Conservation (phyloP, 2,888 invertebrate genomes). For the Tiphia femorata region DNA sequence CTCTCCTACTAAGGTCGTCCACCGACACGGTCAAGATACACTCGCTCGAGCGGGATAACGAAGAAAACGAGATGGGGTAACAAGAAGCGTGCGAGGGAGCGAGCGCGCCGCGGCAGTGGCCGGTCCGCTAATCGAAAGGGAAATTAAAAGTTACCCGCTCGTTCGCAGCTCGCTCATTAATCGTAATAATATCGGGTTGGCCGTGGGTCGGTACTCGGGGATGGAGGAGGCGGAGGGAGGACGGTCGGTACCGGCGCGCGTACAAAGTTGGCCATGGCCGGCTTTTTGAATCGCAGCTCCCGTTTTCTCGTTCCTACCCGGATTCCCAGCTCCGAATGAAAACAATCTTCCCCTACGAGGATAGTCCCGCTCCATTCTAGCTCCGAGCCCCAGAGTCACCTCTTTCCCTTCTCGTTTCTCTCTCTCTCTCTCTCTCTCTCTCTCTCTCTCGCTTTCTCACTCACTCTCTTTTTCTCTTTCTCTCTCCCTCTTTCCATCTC, state of each 20-base stretch:
- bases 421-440: neutral
- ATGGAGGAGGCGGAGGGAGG: neutral
- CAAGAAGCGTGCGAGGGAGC: too few relatives aligned
- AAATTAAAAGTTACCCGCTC: constrained; percentile 41
- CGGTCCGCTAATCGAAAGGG: constrained; percentile 39
- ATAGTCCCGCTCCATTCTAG: too few relatives aligned
- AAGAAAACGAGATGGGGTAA: too few relatives aligned
- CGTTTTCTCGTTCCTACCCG: constrained; percentile 57
- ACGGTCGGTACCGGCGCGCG: neutral
- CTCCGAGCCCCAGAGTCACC: too few relatives aligned
- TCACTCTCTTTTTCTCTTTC: neutral
- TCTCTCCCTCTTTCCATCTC: neutral
- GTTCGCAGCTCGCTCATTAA: constrained; percentile 32
- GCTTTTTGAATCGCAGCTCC: constrained; percentile 44
- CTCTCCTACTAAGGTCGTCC: neutral
- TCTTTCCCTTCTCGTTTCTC: constrained; percentile 19
- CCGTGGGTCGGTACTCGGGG: too few relatives aligned
- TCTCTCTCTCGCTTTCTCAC: neutral
- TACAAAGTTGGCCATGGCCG: constrained; percentile 38
- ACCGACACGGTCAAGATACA: neutral
- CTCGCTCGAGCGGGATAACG: too few relatives aligned
- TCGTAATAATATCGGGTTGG: constrained; percentile 17
- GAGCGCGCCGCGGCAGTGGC: too few relatives aligned
- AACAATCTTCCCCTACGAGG: constrained; percentile 59
- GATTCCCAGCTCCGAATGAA: constrained; percentile 60